These are phyloP conservation scores for Ceratina japonica DNA, from an alignment of 1,140 invertebrate species.

Conservation along the genomic window DNA sequence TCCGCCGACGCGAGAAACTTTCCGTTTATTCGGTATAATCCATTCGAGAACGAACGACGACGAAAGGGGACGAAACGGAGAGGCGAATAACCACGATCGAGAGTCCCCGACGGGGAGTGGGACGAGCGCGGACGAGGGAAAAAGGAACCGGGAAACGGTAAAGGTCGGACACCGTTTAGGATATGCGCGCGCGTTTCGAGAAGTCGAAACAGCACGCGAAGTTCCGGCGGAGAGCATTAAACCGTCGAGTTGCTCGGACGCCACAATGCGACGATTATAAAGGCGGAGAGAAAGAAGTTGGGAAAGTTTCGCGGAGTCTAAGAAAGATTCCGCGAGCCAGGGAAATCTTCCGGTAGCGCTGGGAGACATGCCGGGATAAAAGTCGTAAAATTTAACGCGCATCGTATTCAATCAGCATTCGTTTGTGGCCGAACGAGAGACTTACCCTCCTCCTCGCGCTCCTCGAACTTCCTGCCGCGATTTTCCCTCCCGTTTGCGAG, in stretches of 20 bases:
- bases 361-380: constrained; percentile 15
- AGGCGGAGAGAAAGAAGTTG: constrained; percentile 48
- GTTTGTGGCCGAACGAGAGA: constrained; percentile 30
- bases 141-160: neutral
- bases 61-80: neutral
- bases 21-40: constrained; percentile 55
- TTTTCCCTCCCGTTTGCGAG: neutral
- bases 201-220: constrained; percentile 38
- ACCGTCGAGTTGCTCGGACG: neutral
- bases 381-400: constrained; percentile 38
- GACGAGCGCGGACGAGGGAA: too few species aligned
- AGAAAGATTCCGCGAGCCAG: neutral
- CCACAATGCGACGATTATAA: constrained; percentile 55
- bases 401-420: constrained; percentile 38
- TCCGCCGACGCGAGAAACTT: constrained; percentile 47
- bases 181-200: constrained; percentile 15
- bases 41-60: constrained; percentile 10
- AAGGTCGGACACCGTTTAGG: neutral
- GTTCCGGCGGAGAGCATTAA: constrained; percentile 17
- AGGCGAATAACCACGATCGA: neutral
- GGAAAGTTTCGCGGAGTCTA: constrained; percentile 37
- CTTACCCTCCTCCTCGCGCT: too few species aligned
- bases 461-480: neutral
- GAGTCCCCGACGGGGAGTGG: neutral
- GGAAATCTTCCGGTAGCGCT: neutral